These are phyloP conservation scores for Camponotus vicinus DNA, from an alignment of 1,140 invertebrate genomes.

Conservation along the genomic window DNA sequence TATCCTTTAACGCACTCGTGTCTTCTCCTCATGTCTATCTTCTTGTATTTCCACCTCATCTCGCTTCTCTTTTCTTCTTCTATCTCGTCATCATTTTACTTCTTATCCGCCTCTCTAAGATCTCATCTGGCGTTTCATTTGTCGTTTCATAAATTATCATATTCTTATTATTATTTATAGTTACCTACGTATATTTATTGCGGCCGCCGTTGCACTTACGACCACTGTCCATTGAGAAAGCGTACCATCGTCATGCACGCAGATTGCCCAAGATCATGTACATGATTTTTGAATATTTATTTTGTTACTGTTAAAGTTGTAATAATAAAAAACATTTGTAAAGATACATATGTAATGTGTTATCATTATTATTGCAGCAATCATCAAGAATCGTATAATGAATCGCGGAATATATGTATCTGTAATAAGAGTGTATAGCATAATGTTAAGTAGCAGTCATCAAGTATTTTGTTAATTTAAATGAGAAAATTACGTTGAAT, in stretches of 20 bases:
- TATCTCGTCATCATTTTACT: background rate
- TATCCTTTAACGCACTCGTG: slow-evolving; percentile 14
- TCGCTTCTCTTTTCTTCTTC: background rate
- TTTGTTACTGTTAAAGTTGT: slow-evolving; percentile 71
- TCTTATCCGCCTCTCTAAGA: slow-evolving; percentile 34
- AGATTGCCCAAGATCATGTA: slow-evolving; percentile 57
- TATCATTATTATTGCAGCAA: slow-evolving; percentile 8
- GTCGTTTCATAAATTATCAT: slow-evolving; percentile 49
- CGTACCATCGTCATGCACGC: slow-evolving; percentile 28
- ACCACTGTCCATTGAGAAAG: slow-evolving; percentile 9
- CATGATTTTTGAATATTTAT: slow-evolving; percentile 81
- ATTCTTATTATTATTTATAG: slow-evolving; percentile 53
- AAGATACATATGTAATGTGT: slow-evolving; percentile 1
- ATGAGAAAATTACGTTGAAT: slow-evolving; percentile 6
- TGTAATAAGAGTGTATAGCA: background rate
- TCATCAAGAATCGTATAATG: background rate
- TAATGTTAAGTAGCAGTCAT: background rate
- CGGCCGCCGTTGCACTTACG: slow-evolving; percentile 66
- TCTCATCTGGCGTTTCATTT: slow-evolving; percentile 49
- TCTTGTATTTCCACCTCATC: background rate
- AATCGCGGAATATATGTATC: background rate
- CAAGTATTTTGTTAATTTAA: background rate
- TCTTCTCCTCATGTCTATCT: background rate
- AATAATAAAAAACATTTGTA: slow-evolving; percentile 73
- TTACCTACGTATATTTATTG: slow-evolving; percentile 83